Percentiles rank a stretch among this genome's conserved stretches.
These are phyloP conservation scores for Eleginops maclovinus DNA, from an alignment of 2,113 vertebrate genomes.

Conservation along the genomic window DNA sequence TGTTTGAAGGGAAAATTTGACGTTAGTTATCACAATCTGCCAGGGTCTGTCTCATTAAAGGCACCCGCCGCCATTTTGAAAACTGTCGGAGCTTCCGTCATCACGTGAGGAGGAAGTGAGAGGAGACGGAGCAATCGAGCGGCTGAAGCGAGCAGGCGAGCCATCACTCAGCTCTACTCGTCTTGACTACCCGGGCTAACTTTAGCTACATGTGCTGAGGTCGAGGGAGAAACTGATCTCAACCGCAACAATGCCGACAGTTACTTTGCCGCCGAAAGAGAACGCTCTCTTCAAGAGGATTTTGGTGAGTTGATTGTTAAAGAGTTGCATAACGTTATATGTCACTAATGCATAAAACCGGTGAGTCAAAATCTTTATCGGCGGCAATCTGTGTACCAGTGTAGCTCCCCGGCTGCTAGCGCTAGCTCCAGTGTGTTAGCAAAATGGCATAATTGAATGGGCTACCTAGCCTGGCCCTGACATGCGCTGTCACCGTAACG, in stretches of 20 bases:
- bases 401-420: constrained; percentile 53
- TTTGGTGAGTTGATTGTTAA: constrained; percentile 86
- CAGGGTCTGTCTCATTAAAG: too few relatives aligned
- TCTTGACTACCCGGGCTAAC: constrained; percentile 76
- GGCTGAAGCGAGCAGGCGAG: constrained; percentile 62
- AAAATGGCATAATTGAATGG: constrained; percentile 80
- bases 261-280: constrained; percentile 95
- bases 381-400: constrained; percentile 11
- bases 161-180: constrained; percentile 65
- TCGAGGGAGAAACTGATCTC: constrained; percentile 69
- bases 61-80: constrained; percentile 67
- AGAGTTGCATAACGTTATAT: not conserved
- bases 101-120: constrained; percentile 78
- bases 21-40: not conserved
- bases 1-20: not conserved
- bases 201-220: constrained; percentile 85
- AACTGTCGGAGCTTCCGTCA: constrained; percentile 28
- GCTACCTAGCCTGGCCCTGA: constrained; percentile 55
- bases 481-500: constrained; percentile 67
- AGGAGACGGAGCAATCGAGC: constrained; percentile 77
- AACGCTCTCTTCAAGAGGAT: constrained; percentile 97
- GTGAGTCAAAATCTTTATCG: not conserved
- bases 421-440: constrained; percentile 52
- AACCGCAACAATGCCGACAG: constrained; percentile 91
- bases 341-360: not conserved